Conservation (phyloP, 2,888 invertebrate species). For the Drosophila mimetica region DNA sequence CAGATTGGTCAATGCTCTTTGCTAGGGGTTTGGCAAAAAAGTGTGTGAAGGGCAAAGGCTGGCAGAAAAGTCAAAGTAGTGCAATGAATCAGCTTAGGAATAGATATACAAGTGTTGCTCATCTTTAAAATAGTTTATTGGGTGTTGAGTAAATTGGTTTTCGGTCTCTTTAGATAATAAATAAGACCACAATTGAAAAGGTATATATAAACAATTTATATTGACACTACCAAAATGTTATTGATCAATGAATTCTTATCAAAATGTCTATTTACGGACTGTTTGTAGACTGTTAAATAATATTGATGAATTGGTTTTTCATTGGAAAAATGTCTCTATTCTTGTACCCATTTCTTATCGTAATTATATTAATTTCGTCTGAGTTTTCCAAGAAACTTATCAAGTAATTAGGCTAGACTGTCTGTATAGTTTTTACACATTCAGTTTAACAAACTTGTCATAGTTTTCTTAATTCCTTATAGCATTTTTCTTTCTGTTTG, state of each 20-base stretch:
- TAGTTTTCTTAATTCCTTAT: background rate
- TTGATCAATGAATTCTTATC: background rate
- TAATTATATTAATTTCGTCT: background rate
- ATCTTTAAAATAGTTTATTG: background rate
- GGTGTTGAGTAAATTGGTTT: background rate
- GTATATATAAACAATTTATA: no score
- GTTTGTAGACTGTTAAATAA: background rate
- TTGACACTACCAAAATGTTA: no score
- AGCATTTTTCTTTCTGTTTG: background rate
- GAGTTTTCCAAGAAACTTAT: constrained; percentile 4
- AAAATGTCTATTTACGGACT: background rate
- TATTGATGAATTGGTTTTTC: background rate
- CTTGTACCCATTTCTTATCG: background rate
- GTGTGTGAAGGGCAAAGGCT: constrained; percentile 45
- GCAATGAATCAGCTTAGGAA: constrained; percentile 17
- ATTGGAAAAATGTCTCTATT: background rate
- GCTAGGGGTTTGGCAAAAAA: constrained; percentile 10
- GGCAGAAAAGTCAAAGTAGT: constrained; percentile 6
- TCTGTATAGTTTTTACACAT: background rate
- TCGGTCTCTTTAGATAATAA: background rate
- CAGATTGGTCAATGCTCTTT: constrained; percentile 43
- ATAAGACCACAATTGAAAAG: no score
- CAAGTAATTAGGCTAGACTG: background rate
- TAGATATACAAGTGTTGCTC: background rate
- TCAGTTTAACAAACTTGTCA: no score